Conservation (phyloP, 2,888 invertebrate genomes). For the Allophyes oxyacanthae region DNA sequence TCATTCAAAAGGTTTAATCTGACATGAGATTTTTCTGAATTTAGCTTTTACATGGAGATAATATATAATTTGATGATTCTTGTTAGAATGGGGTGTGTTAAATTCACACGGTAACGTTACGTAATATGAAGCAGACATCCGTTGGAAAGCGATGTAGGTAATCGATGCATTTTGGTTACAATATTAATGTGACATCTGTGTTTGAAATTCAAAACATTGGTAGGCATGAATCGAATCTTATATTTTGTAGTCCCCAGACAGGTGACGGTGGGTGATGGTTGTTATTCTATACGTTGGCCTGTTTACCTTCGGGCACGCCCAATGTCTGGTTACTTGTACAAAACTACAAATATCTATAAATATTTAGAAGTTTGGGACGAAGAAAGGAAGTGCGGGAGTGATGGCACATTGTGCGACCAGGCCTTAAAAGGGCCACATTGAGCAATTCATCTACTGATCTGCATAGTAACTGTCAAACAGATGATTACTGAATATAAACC, state of each 20-base stretch:
- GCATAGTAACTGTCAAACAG: too few relatives aligned
- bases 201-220: not conserved
- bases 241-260: not conserved
- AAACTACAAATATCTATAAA: too few relatives aligned
- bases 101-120: not conserved
- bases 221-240: not conserved
- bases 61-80: slow-evolving; percentile 8
- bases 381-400: too few relatives aligned
- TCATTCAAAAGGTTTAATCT: slow-evolving; percentile 35
- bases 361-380: too few relatives aligned
- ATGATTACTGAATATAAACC: too few relatives aligned
- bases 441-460: too few relatives aligned
- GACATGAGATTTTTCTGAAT: slow-evolving; percentile 17
- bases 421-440: too few relatives aligned
- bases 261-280: too few relatives aligned
- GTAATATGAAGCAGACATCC: not conserved
- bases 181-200: not conserved
- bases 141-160: slow-evolving; percentile 1
- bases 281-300: too few relatives aligned
- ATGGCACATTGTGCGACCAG: too few relatives aligned
- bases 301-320: too few relatives aligned
- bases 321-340: too few relatives aligned
- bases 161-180: not conserved
- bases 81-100: slow-evolving; percentile 1
- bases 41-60: slow-evolving; percentile 7